Evolutionary conservation across 2,113 vertebrate genomes (phyloP), one percentile per base, ranked within the genome.

Genomic region (Oxyruncus cristatus): DNA sequence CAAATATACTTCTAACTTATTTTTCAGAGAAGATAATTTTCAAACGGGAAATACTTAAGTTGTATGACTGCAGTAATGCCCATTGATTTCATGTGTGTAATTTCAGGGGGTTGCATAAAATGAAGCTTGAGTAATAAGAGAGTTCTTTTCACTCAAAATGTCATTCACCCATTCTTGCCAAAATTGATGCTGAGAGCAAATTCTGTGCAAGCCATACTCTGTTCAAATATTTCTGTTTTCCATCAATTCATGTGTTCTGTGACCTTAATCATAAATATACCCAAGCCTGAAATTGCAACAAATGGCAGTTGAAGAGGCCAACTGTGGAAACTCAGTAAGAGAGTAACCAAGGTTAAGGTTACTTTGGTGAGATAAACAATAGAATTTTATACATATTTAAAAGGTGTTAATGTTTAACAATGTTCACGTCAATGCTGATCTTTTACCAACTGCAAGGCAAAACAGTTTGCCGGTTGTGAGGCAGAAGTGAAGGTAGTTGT

Each of bases 1-100:
- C 44, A 75, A 14, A 81, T 65, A 20, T 24, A 18, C 9, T 87
- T 55, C 42, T 80, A 37, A 52, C 19, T 87, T 78, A 46, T 20
- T 80, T 91, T 75, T 63, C 71, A 81, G 50, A 67, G 6, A 58
- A 63, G 39, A 6, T 74, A 17, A 71, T 86, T 94, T 80, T 90
- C 20, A 44, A 32, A 41, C 7, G 1, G 1, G 8, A 90, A 80
- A 15, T 75, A 41, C 4, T 17, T 56, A 20, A 55, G 2, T 58
- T 73, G 20, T 59, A 0, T 72, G 85, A 59, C 8, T 87, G 84
- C 56, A 65, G 37, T 66, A 67, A 55, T 76, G 30, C 10, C 50
- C 11, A 6, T 14, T 89, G 44, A 42, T 75, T 75, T 77, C 4
- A 26, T n/a, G 5, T 73, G 15, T 66, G 13, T 41, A 30, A 52